A percentile compares a stretch with the other conserved stretches of the same genome.
Evolutionary conservation across 2,888 invertebrate species (phyloP).

Genomic region (Drosophila borborema): DNA sequence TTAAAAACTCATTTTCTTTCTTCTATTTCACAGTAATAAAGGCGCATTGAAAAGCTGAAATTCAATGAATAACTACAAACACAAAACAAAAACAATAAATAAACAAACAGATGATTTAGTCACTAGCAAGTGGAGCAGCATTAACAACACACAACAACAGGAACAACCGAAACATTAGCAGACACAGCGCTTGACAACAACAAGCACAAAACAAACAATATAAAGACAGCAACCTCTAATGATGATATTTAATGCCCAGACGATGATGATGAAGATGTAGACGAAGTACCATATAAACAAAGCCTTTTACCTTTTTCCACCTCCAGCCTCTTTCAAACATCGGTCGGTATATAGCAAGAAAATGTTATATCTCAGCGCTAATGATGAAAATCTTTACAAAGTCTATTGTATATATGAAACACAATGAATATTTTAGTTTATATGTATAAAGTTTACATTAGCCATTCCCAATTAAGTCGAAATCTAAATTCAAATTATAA

Average conservation of each 20-base stretch:
- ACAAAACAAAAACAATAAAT: conserved; percentile 80
- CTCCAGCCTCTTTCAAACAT: conserved; percentile 8
- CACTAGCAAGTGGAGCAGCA: conserved; percentile 53
- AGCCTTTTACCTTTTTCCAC: neutral
- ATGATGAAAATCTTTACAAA: conserved; percentile 62
- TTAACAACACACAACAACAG: conserved; percentile 15
- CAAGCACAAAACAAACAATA: conserved; percentile 38
- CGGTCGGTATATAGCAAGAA: conserved; percentile 12
- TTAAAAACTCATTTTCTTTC: conserved; percentile 15
- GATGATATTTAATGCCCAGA: conserved; percentile 12
- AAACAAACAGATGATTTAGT: conserved; percentile 72
- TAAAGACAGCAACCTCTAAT: conserved; percentile 30
- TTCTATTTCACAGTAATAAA: conserved; percentile 83
- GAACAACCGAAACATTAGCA: conserved; percentile 20
- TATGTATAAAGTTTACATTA: conserved; percentile 64
- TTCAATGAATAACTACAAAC: conserved; percentile 79
- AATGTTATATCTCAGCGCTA: conserved; percentile 63
- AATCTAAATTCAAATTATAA: conserved; percentile 9
- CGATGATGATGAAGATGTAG: neutral
- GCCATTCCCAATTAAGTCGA: conserved; percentile 63
- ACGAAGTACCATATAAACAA: conserved; percentile 9
- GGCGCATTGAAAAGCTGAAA: conserved; percentile 85
- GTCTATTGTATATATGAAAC: conserved; percentile 60
- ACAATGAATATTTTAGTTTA: conserved; percentile 71
- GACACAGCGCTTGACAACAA: conserved; percentile 17